Conservation (phyloP, 2,888 invertebrate species). For the Criorhina ranunculi region DNA sequence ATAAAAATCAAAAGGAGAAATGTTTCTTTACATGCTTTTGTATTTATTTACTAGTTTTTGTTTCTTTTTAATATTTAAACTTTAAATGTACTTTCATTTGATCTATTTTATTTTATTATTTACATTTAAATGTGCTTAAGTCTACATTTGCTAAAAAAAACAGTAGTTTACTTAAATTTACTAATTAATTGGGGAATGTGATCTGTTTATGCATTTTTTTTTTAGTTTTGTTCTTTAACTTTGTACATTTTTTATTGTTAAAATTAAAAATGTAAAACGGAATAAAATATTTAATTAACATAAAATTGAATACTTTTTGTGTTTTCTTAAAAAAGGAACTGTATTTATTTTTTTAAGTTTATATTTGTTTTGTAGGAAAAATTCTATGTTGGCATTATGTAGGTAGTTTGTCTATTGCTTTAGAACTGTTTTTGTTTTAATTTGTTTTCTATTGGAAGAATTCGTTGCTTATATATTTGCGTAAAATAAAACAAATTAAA, state of each 20-base stretch:
- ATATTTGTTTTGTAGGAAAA: slow-evolving; percentile 51
- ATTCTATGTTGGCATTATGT: slow-evolving; percentile 38
- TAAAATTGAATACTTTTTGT: slow-evolving; percentile 5
- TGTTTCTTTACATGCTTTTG: slow-evolving; percentile 38
- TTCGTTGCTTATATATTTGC: slow-evolving; percentile 57
- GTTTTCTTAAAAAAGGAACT: slow-evolving; percentile 59
- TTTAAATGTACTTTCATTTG: slow-evolving; percentile 36
- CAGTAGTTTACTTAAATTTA: slow-evolving; percentile 36
- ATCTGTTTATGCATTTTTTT: slow-evolving; percentile 3
- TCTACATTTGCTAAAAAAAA: slow-evolving; percentile 65
- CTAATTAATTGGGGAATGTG: slow-evolving; percentile 38
- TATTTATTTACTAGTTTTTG: slow-evolving; percentile 34
- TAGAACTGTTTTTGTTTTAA: slow-evolving; percentile 28
- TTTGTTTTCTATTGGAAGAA: slow-evolving; percentile 46
- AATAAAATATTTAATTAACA: slow-evolving; percentile 7
- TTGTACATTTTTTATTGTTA: slow-evolving; percentile 50
- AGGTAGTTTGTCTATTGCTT: slow-evolving; percentile 59
- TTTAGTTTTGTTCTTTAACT: slow-evolving; percentile 26
- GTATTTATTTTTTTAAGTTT: slow-evolving; percentile 40
- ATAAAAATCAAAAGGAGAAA: not conserved
- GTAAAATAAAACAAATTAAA: slow-evolving; percentile 11
- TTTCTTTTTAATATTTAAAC: slow-evolving; percentile 25
- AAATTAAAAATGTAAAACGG: slow-evolving; percentile 26
- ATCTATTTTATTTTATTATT: slow-evolving; percentile 39
- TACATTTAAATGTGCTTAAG: slow-evolving; percentile 49